phyloP scores from a whole-genome alignment of 2,888 invertebrate species.

The Norana najaformis region DNA sequence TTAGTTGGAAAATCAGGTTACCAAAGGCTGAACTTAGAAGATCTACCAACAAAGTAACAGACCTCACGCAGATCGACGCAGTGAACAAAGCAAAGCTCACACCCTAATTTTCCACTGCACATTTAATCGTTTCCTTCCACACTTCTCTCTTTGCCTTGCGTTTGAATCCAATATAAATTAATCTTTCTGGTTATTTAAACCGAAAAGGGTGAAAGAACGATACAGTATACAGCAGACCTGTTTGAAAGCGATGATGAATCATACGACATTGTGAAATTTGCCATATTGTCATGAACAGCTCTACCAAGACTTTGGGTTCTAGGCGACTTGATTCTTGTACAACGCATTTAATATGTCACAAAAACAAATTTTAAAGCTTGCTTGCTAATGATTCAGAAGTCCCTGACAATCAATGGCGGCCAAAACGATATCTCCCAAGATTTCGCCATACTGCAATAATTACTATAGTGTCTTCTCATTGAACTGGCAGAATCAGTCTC shows the following conservation, averaged over 20 bases:
- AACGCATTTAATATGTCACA: background rate
- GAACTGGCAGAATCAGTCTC: background rate
- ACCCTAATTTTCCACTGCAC: too few relatives aligned
- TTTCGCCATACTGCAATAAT: background rate
- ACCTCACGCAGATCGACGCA: too few relatives aligned
- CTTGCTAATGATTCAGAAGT: background rate
- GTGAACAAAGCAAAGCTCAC: too few relatives aligned
- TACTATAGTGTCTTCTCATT: background rate
- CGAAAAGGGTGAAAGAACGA: background rate
- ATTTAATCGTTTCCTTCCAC: too few relatives aligned
- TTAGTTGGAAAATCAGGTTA: too few relatives aligned
- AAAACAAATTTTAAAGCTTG: background rate
- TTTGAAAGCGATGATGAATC: background rate
- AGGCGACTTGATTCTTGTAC: background rate
- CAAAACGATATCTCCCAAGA: background rate
- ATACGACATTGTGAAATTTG: background rate
- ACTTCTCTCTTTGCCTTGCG: too few relatives aligned
- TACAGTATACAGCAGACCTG: background rate
- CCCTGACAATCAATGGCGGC: background rate
- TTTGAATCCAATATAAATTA: too few relatives aligned
- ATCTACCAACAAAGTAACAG: too few relatives aligned
- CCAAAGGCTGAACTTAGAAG: too few relatives aligned
- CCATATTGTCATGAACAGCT: background rate
- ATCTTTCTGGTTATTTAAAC: background rate
- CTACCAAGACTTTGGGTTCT: background rate